Base-by-base conservation (phyloP, 2,797 vertebrate genomes). In the Meda fulgida region DNA sequence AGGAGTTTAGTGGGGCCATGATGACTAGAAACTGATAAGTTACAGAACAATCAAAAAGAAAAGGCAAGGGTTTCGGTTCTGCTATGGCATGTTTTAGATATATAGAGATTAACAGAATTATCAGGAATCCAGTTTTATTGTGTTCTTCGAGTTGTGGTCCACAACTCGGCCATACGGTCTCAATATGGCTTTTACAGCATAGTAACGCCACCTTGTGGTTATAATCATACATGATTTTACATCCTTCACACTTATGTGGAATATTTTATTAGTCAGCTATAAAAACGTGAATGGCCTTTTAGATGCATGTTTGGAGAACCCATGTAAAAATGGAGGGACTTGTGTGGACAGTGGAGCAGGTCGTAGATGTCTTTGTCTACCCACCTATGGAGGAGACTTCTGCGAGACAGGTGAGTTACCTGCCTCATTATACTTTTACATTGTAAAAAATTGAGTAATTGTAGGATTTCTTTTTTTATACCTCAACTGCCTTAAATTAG, bases 251-350 rank as follows among this genome's bases (percentile, higher is more conserved):
- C 4, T 26, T 26, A 23, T 46, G 53, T 14, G 9, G 18, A 18
- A 43, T 43, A 72, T 72, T 16, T 43, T 21, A 43, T 60, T 46
- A 66, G 14, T 29, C 16, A 8, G 13, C 65, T 34, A 46, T 70
- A 70, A 38, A 11, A 65, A 51, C 9, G 3, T 80, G 34, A 63
- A 8, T 78, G 40, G 38, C 91, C 78, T 88, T 94, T 88, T 93
- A 98, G 97, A 97, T 92, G 92, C 91, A 89, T 99, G 97, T 77
- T 53, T 95, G 80, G 94, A 95, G 88, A 97, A 93, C 87, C 96
- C 96, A 3, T 99, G 98, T 92, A 86, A 91, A 86, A 99, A 99
- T 1, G 98, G 98, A 85, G 98, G 98, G 34, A 99, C 98, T 0
- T 99, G 98, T 89, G 83, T 93, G 0, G 97, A 99, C 9, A 94